Evolutionary conservation across 2,888 invertebrate species (phyloP).

Genomic region (Dryadula phaetusa): DNA sequence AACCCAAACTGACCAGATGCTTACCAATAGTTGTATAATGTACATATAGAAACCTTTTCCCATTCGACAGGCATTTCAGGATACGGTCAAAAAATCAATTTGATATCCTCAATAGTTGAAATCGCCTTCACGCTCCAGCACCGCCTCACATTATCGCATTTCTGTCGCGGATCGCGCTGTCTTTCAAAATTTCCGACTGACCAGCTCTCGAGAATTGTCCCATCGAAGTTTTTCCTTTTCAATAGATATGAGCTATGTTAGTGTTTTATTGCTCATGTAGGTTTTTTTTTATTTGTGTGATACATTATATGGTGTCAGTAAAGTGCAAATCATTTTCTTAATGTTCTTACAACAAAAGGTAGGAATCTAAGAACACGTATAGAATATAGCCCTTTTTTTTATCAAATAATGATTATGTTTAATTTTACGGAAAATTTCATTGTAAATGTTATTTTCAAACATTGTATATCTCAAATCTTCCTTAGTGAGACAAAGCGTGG

Average conservation of each 20-base stretch:
- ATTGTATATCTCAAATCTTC: too few species aligned
- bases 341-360: too few species aligned
- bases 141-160: slow-evolving; percentile 22
- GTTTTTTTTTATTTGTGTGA: too few species aligned
- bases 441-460: too few species aligned
- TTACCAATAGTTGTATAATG: neutral
- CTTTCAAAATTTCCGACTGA: slow-evolving; percentile 28
- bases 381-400: too few species aligned
- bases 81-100: slow-evolving; percentile 21
- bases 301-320: too few species aligned
- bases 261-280: slow-evolving; percentile 11
- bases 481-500: too few species aligned
- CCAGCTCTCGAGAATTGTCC: slow-evolving; percentile 25
- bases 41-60: neutral
- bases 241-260: slow-evolving; percentile 21
- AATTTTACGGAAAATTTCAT: too few species aligned
- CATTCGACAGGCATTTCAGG: neutral
- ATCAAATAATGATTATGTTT: too few species aligned
- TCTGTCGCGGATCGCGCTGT: slow-evolving; percentile 26
- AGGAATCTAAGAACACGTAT: too few species aligned
- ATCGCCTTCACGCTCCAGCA: slow-evolving; percentile 13
- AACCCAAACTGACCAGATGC: neutral
- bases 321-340: too few species aligned
- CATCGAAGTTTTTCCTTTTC: slow-evolving; percentile 21
- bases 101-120: slow-evolving; percentile 9